Evolutionary conservation across 2,797 vertebrate genomes (phyloP).

Genomic region (Pangasius mekongensis): DNA sequence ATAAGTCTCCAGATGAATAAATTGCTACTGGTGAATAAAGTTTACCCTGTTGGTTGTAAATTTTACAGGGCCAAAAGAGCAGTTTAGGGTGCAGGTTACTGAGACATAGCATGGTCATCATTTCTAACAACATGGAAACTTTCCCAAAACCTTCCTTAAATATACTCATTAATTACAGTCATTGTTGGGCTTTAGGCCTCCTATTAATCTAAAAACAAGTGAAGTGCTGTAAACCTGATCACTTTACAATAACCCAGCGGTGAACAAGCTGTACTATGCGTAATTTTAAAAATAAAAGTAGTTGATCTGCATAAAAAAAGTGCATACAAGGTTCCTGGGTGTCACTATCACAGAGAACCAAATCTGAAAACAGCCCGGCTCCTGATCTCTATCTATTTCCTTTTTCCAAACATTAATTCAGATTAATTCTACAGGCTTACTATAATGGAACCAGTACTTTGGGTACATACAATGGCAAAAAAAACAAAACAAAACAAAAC

Average conservation of each 20-base stretch:
- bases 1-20: not conserved
- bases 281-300: not conserved
- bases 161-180: not conserved
- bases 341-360: not conserved
- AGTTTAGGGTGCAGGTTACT: not conserved
- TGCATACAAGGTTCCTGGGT: not conserved
- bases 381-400: not conserved
- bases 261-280: too few species aligned
- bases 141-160: not conserved
- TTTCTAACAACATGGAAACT: not conserved
- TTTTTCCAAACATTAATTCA: not conserved
- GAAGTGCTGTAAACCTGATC: not conserved
- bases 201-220: not conserved
- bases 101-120: not conserved
- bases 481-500: not conserved
- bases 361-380: not conserved
- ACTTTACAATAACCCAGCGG: not conserved
- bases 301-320: not conserved
- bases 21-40: not conserved
- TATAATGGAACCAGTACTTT: not conserved
- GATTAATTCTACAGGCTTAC: not conserved
- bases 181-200: not conserved
- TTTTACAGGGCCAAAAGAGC: not conserved
- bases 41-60: not conserved
- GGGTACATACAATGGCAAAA: not conserved